These are phyloP conservation scores for Drosophila fuyamai DNA, from an alignment of 1,140 invertebrate species.

Conservation along the genomic window DNA sequence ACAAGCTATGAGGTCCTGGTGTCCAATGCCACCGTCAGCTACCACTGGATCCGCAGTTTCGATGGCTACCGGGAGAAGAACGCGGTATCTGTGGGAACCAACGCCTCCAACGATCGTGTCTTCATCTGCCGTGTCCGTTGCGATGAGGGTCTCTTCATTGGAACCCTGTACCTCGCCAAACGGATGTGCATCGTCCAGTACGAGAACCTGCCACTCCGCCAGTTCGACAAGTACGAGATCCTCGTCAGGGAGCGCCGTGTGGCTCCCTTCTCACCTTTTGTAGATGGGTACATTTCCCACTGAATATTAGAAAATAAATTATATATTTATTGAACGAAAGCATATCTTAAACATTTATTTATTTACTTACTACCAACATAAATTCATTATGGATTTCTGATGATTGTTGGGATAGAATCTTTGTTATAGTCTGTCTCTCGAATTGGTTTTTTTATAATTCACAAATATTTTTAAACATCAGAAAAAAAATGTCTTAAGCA, in stretches of 20 bases:
- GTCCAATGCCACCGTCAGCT: slow-evolving; percentile 48
- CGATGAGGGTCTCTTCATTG: slow-evolving; percentile 39
- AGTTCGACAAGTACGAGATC: slow-evolving; percentile 53
- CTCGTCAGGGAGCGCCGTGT: slow-evolving; percentile 33
- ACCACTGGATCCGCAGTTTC: slow-evolving; percentile 54
- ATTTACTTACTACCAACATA: not conserved
- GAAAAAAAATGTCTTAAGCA: no score
- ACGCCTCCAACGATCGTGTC: slow-evolving; percentile 32
- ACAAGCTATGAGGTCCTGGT: slow-evolving; percentile 37
- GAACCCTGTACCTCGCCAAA: slow-evolving; percentile 27
- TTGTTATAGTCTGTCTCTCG: no score
- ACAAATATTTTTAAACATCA: no score
- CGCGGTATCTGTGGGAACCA: slow-evolving; percentile 57
- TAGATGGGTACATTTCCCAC: not conserved
- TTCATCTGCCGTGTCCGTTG: slow-evolving; percentile 34
- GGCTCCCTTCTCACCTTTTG: not conserved
- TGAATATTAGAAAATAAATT: slow-evolving; percentile 7
- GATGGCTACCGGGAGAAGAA: slow-evolving; percentile 55
- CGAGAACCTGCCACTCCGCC: slow-evolving; percentile 8
- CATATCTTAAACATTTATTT: not conserved
- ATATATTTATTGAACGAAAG: slow-evolving; percentile 1
- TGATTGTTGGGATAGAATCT: no score
- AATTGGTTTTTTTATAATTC: no score
- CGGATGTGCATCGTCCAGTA: slow-evolving; percentile 38
- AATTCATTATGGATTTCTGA: not conserved